Conservation (phyloP, 2,888 invertebrate genomes). For the Urechis unicinctus region DNA sequence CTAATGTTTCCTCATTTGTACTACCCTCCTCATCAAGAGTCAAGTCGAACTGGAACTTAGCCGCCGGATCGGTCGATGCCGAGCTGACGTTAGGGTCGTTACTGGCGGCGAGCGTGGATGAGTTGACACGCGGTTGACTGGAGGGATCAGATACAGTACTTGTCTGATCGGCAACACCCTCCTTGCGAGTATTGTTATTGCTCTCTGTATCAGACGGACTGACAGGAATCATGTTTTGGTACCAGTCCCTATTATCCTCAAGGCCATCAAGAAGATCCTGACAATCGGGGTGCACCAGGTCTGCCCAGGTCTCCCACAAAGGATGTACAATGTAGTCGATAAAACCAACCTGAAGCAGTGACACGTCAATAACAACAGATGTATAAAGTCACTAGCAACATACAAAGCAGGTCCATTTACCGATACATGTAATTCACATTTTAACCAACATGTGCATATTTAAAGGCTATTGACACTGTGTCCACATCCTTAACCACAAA, state of each 20-base stretch:
- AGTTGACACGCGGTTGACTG: neutral
- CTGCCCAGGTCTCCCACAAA: conserved; percentile 99
- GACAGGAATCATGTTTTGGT: conserved; percentile 84
- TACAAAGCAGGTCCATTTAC: too few relatives aligned
- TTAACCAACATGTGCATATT: too few relatives aligned
- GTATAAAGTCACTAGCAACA: too few relatives aligned
- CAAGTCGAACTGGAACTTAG: neutral
- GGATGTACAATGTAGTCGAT: conserved; percentile 99
- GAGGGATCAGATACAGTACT: neutral
- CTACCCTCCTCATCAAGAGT: neutral
- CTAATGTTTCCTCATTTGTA: too few relatives aligned
- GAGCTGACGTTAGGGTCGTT: too few relatives aligned
- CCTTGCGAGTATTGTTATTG: neutral
- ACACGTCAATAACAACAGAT: neutral
- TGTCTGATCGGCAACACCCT: neutral
- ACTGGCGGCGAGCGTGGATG: neutral
- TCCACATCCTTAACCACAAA: too few relatives aligned
- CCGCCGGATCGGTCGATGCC: neutral
- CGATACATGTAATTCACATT: too few relatives aligned
- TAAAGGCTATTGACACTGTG: too few relatives aligned
- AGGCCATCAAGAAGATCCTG: conserved; percentile 95
- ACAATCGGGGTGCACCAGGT: conserved; percentile 96
- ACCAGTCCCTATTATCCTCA: conserved; percentile 98
- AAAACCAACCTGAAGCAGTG: conserved; percentile 73
- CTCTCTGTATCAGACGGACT: conserved; percentile 59